phyloP scores from a whole-genome alignment of 1,140 invertebrate genomes.

The Thrips palmi region DNA sequence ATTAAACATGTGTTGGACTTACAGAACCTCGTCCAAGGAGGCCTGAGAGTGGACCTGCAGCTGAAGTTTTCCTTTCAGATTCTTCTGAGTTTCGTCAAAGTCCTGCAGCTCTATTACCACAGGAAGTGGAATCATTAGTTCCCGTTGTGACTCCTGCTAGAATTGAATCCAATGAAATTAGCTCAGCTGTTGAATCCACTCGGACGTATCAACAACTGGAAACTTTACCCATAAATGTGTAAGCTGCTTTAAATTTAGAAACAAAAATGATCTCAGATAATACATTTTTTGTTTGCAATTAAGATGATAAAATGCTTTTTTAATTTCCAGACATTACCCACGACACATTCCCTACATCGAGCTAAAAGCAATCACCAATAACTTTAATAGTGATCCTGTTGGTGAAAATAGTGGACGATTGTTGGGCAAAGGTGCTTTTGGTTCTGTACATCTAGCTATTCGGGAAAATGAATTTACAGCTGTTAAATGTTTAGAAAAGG shows the following conservation, averaged over 20 bases:
- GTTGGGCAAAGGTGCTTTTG: slow-evolving; percentile 49
- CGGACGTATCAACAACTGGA: neutral
- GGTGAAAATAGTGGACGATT: slow-evolving; percentile 21
- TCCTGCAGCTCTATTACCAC: neutral
- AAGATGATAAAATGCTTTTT: no score
- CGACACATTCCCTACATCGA: slow-evolving; percentile 8
- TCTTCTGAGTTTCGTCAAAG: neutral
- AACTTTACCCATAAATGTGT: slow-evolving; percentile 9
- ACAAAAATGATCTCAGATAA: neutral
- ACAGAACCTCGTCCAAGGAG: slow-evolving; percentile 27
- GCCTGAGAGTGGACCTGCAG: slow-evolving; percentile 34
- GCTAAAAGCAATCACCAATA: slow-evolving; percentile 8
- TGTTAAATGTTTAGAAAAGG: slow-evolving; percentile 25
- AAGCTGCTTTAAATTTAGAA: neutral
- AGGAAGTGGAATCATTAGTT: neutral
- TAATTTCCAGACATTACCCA: neutral
- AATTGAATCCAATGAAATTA: neutral
- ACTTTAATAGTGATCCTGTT: slow-evolving; percentile 1
- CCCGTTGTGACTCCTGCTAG: neutral
- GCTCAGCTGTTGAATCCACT: neutral
- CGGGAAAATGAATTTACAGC: slow-evolving; percentile 40
- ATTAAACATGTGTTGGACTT: slow-evolving; percentile 12
- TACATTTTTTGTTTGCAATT: neutral
- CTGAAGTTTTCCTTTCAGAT: slow-evolving; percentile 20
- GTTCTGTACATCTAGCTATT: slow-evolving; percentile 40